These are phyloP conservation scores for Conomelus anceps DNA, from an alignment of 2,888 invertebrate genomes.

Conservation along the genomic window DNA sequence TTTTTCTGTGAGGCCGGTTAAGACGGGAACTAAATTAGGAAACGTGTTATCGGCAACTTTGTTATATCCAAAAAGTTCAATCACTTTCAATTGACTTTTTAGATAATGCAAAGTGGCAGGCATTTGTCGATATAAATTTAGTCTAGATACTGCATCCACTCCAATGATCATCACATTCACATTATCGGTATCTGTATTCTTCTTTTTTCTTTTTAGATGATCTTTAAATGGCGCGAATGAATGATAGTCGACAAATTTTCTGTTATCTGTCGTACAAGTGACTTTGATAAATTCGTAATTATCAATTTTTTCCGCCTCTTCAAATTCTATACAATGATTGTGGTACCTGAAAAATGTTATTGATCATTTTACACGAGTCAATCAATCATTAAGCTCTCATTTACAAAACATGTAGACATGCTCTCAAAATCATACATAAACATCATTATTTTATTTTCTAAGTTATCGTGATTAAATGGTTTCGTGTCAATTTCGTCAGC, in stretches of 20 bases:
- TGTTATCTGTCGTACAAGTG: constrained; percentile 33
- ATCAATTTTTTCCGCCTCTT: constrained; percentile 13
- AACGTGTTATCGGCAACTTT: constrained; percentile 94
- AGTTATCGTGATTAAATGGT: too few species aligned
- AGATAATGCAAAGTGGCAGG: constrained; percentile 60
- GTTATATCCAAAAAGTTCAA: constrained; percentile 81
- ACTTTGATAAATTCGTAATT: constrained; percentile 62
- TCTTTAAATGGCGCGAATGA: constrained; percentile 14
- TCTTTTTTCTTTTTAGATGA: constrained; percentile 5
- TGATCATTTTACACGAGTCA: constrained; percentile 19
- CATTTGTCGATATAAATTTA: constrained; percentile 81
- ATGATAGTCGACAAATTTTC: constrained; percentile 43
- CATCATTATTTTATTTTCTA: too few species aligned
- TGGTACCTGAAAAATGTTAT: constrained; percentile 25
- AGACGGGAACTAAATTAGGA: constrained; percentile 76
- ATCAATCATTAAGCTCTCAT: background rate
- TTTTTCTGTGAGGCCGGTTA: constrained; percentile 61
- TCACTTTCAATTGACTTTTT: constrained; percentile 52
- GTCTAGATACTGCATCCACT: constrained; percentile 75
- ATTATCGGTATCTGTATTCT: constrained; percentile 12
- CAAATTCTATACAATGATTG: constrained; percentile 12
- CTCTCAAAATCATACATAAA: too few species aligned
- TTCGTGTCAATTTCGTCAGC: too few species aligned
- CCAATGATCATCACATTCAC: constrained; percentile 64
- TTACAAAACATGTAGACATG: too few species aligned